Evolutionary conservation across 2,797 vertebrate species (phyloP).

Genomic region (Mus caroli): DNA sequence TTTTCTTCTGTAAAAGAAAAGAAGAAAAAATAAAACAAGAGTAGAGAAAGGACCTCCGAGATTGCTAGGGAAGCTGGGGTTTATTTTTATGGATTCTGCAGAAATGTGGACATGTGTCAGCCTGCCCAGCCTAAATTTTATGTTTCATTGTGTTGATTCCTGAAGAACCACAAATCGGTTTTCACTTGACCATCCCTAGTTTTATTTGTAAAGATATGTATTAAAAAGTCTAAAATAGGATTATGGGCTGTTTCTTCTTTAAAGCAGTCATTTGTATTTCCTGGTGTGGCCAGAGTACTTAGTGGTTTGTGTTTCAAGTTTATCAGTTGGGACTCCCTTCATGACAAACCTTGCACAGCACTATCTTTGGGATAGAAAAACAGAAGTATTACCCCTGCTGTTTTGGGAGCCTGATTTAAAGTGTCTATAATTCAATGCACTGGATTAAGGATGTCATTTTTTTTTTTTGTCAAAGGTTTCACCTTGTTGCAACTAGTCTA

Average conservation of each 20-base stretch:
- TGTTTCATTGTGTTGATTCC: conserved; percentile 91
- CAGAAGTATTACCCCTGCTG: conserved; percentile 86
- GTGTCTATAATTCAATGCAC: conserved; percentile 88
- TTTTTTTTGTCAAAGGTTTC: conserved; percentile 93
- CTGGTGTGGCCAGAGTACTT: conserved; percentile 85
- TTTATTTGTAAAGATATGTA: conserved; percentile 86
- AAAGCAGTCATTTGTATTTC: conserved; percentile 92
- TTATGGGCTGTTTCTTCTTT: conserved; percentile 84
- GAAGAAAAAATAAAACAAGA: conserved; percentile 71
- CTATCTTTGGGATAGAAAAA: conserved; percentile 88
- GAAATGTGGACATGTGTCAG: conserved; percentile 89
- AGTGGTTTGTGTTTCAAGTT: conserved; percentile 92
- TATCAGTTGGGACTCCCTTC: conserved; percentile 88
- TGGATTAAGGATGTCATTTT: conserved; percentile 89
- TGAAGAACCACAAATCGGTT: conserved; percentile 90
- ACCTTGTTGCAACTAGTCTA: conserved; percentile 92
- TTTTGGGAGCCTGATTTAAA: conserved; percentile 91
- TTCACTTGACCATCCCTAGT: conserved; percentile 87
- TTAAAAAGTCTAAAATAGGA: conserved; percentile 88
- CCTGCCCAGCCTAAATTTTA: conserved; percentile 84
- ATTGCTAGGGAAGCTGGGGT: conserved; percentile 88
- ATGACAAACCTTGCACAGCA: conserved; percentile 86
- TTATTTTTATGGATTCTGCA: conserved; percentile 92
- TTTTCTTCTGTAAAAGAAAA: conserved; percentile 38
- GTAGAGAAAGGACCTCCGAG: conserved; percentile 89